Conservation (phyloP, 2,888 invertebrate genomes). For the Ptycholaimellus sp. region DNA sequence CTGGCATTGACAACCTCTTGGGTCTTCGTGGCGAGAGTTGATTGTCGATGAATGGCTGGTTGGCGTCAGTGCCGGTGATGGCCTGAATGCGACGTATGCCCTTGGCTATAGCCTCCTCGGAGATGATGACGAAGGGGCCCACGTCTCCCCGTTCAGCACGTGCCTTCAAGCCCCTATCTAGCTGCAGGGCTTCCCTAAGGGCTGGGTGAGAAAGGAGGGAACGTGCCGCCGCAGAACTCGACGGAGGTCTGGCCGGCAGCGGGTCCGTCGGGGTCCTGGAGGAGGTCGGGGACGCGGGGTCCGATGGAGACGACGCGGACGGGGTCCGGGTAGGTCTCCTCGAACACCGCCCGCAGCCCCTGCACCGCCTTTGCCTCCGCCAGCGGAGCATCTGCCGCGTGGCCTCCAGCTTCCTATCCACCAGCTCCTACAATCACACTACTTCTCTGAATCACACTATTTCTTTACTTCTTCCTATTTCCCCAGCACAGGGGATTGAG, state of each 20-base stretch:
- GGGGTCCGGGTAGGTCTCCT: conserved; percentile 93
- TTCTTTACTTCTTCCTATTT: background rate
- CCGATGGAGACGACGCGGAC: conserved; percentile 66
- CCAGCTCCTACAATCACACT: conserved; percentile 36
- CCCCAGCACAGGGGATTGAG: background rate
- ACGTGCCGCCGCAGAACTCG: conserved; percentile 97
- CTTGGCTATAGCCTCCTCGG: conserved; percentile 96
- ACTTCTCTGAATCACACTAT: background rate
- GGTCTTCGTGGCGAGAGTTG: no score
- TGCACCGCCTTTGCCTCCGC: conserved; percentile 65
- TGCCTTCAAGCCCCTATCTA: conserved; percentile 37
- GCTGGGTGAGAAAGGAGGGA: conserved; percentile 28
- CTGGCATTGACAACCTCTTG: no score
- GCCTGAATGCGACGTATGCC: conserved; percentile 70
- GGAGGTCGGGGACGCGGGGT: conserved; percentile 61
- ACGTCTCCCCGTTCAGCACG: conserved; percentile 64
- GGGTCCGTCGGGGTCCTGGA: conserved; percentile 55
- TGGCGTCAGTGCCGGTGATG: no score
- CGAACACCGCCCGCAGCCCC: conserved; percentile 86
- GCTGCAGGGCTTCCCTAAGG: no score
- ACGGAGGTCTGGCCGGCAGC: conserved; percentile 64
- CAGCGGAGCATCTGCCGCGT: conserved; percentile 58
- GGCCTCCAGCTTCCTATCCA: conserved; percentile 49
- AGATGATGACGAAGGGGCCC: conserved; percentile 75
- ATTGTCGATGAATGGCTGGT: no score